These are phyloP conservation scores for Anas platyrhynchos DNA, from an alignment of 2,113 vertebrate species.

Conservation along the genomic window DNA sequence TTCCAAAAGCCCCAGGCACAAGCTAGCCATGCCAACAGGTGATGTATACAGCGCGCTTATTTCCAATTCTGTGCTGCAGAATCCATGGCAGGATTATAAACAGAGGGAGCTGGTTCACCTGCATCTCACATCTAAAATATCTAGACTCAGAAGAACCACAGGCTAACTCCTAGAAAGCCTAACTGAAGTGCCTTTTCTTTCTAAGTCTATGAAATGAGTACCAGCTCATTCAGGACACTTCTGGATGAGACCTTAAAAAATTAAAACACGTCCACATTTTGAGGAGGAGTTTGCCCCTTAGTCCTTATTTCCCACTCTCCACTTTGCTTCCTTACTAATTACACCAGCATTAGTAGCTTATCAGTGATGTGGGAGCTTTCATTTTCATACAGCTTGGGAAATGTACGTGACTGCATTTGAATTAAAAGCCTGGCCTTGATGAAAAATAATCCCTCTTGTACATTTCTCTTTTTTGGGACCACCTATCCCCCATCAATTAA, in stretches of 20 bases:
- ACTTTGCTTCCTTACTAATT: background rate
- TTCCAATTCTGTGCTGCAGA: background rate
- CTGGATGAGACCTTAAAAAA: background rate
- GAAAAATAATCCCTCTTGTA: background rate
- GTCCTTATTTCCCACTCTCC: background rate
- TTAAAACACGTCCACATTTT: background rate
- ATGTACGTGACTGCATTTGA: background rate
- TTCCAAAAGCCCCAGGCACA: constrained; percentile 51
- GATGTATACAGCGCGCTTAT: background rate
- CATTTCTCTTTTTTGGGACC: background rate
- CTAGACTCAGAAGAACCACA: background rate
- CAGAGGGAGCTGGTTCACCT: background rate
- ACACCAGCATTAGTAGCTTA: background rate
- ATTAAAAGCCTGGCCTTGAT: background rate
- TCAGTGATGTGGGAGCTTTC: background rate
- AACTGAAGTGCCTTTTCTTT: background rate
- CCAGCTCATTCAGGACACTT: background rate
- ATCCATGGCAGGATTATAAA: background rate
- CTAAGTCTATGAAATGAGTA: background rate
- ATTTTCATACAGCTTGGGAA: background rate
- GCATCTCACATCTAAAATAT: background rate
- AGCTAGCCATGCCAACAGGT: constrained; percentile 16
- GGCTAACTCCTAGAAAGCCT: background rate
- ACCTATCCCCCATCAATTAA: background rate
- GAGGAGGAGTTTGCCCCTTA: background rate